Conservation (phyloP, 2,888 invertebrate species). For the Nomada fabriciana region DNA sequence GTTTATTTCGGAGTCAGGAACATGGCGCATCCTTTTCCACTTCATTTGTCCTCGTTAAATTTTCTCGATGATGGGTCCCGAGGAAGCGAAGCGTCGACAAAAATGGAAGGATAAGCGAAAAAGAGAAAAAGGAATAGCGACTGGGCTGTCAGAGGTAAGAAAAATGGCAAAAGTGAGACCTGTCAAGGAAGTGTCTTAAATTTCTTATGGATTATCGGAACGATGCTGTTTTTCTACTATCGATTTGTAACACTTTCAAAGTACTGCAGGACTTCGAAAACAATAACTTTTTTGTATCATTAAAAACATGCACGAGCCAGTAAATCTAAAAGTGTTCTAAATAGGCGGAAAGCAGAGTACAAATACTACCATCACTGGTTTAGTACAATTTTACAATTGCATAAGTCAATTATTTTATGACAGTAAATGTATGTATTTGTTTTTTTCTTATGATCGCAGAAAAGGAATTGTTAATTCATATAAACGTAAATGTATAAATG, state of each 20-base stretch:
- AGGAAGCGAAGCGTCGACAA: conserved; percentile 30
- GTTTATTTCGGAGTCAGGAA: conserved; percentile 37
- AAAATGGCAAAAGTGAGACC: conserved; percentile 42
- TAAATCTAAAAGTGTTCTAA: no score
- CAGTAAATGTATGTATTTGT: no score
- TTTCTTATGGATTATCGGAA: conserved; percentile 49
- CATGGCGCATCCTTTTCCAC: conserved; percentile 39
- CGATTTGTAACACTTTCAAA: not conserved
- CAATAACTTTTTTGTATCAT: no score
- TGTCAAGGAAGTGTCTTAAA: conserved; percentile 36
- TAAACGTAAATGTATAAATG: no score
- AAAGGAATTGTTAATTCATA: no score
- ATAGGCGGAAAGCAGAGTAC: no score
- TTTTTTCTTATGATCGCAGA: no score
- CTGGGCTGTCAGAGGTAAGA: conserved; percentile 35
- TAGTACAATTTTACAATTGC: no score
- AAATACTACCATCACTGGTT: no score
- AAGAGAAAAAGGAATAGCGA: not conserved
- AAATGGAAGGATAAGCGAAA: conserved; percentile 37
- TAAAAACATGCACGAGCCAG: no score
- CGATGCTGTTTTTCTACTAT: conserved; percentile 18
- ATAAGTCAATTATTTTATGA: no score
- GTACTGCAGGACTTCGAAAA: not conserved
- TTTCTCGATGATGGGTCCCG: conserved; percentile 45
- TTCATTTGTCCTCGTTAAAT: conserved; percentile 57